phyloP scores from a whole-genome alignment of 2,113 vertebrate genomes.

The Physeter macrocephalus region DNA sequence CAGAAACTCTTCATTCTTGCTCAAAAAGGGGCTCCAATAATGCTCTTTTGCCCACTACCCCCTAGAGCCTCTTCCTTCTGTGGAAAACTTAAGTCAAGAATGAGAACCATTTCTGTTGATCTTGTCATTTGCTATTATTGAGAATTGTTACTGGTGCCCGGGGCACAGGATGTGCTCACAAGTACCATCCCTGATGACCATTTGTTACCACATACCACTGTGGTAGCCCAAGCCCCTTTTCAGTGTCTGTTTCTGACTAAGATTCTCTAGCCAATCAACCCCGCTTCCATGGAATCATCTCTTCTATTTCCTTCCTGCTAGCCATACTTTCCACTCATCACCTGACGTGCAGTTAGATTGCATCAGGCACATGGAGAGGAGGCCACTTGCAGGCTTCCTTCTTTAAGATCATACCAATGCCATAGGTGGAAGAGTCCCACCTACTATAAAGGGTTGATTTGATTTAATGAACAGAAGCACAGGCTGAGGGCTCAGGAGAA shows the following conservation, averaged over 20 bases:
- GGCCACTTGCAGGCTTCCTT: background rate
- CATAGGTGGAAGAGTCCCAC: background rate
- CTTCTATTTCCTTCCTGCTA: background rate
- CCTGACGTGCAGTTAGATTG: background rate
- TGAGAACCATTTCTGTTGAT: background rate
- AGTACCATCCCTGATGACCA: background rate
- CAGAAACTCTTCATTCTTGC: background rate
- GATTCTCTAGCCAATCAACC: background rate
- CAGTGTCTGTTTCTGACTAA: background rate
- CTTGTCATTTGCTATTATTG: background rate
- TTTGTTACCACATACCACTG: background rate
- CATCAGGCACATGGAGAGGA: background rate
- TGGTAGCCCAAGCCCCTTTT: background rate
- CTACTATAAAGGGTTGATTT: background rate
- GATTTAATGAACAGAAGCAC: slow-evolving; percentile 13
- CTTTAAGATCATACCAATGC: background rate
- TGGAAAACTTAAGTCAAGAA: background rate
- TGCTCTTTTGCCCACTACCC: background rate
- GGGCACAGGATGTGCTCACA: background rate
- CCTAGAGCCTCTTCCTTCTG: background rate
- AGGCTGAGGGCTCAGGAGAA: slow-evolving; percentile 31
- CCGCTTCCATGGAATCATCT: background rate
- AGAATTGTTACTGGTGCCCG: background rate
- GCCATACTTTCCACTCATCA: background rate
- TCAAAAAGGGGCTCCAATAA: background rate